Conservation (phyloP, 1,140 invertebrate species). For the Leptinotarsa texana region DNA sequence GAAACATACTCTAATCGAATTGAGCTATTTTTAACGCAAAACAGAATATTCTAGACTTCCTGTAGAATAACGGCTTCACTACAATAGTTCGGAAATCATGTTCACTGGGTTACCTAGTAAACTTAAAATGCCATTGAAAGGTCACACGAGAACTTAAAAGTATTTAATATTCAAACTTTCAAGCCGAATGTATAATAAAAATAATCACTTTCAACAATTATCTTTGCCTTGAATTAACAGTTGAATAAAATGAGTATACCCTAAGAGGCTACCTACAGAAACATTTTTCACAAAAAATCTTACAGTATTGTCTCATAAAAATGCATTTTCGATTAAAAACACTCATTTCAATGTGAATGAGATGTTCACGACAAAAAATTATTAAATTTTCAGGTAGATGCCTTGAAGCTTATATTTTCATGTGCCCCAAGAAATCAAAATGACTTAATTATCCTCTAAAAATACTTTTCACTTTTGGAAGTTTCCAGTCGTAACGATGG, state of each 20-base stretch:
- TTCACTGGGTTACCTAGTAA: too few relatives aligned
- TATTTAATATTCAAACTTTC: constrained; percentile 22
- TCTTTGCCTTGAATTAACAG: constrained; percentile 33
- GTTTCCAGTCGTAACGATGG: too few relatives aligned
- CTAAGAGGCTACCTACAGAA: constrained; percentile 36
- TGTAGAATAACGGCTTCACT: too few relatives aligned
- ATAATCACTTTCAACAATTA: constrained; percentile 37
- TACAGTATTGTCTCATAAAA: constrained; percentile 37
- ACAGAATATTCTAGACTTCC: too few relatives aligned
- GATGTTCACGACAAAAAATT: neutral
- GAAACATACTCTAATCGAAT: too few relatives aligned
- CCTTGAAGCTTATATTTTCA: too few relatives aligned
- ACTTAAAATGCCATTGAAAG: neutral
- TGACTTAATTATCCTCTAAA: too few relatives aligned
- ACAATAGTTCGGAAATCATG: too few relatives aligned
- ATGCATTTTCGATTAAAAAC: constrained; percentile 28
- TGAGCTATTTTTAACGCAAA: too few relatives aligned
- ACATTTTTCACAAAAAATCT: constrained; percentile 32
- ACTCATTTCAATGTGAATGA: constrained; percentile 7
- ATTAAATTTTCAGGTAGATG: too few relatives aligned
- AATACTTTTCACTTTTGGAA: too few relatives aligned
- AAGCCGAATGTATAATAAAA: constrained; percentile 38
- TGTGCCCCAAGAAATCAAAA: too few relatives aligned
- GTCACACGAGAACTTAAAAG: constrained; percentile 9
- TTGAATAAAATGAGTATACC: constrained; percentile 29